Evolutionary conservation across 1,140 invertebrate genomes (phyloP), one percentile per base, ranked within the genome.

Genomic region (Wiebesia pumilae): DNA sequence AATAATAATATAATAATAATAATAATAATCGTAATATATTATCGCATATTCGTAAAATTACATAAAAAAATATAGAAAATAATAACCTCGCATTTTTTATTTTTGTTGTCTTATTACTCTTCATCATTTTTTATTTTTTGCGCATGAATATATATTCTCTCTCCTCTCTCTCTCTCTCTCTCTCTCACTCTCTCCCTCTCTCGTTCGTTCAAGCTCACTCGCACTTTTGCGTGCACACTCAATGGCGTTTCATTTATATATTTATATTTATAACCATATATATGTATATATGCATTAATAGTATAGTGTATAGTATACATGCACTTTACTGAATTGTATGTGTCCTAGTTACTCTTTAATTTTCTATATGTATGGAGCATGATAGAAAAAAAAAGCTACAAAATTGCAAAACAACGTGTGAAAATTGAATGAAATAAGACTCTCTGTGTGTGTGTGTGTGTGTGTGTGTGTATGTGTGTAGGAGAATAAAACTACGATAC

Each of bases 21-120:
- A 90, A 88, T 90, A 91, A 91, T 93, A 90, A 80, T 89, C 85
- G 58, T 91, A 91, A 93, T 93, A 93, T 93, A 93, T 93, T 93
- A 93, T 92, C 91, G 91, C 90, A 90, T 91, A 89, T 93, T 87
- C 92, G 88, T 92, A 93, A 93, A 93, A 93, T 93, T 93, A 93
- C 90, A 93, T 93, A 93, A 93, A 93, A 93, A 93, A 93, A 93
- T 93, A 93, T 93, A 93, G 92, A 93, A 93, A 93, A 93, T 93
- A 93, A 93, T 93, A 93, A 93, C 90, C 90, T 92, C 89, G 89
- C 88, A 91, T 87, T 89, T 90, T n/a, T 91, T 89, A 24, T 84
- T 73, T 84, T 78, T 81, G 62, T 87, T 89, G 73, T 88, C 83
- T 88, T 84, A 81, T 83, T 85, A 85, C 77, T 87, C 82, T 89